phyloP scores from a whole-genome alignment of 2,797 vertebrate species.

The Sebastes kiyomatsui region DNA sequence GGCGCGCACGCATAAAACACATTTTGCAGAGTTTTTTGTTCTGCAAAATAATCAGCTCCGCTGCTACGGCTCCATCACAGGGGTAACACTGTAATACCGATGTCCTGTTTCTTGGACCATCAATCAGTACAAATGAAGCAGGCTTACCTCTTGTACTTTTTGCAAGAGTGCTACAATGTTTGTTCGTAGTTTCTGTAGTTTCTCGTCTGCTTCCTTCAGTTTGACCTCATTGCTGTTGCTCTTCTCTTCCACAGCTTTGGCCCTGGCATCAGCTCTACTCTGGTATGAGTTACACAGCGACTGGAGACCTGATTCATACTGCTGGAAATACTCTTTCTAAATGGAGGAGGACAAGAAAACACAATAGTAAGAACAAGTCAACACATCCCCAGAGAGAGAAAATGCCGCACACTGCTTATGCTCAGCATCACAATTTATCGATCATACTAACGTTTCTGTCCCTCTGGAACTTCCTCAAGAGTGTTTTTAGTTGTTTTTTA shows the following conservation, averaged over 20 bases:
- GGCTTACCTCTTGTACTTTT: slow-evolving; percentile 95
- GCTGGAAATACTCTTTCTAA: slow-evolving; percentile 98
- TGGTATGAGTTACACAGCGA: slow-evolving; percentile 97
- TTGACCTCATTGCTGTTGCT: slow-evolving; percentile 87
- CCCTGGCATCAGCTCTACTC: slow-evolving; percentile 90
- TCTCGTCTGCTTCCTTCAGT: slow-evolving; percentile 92
- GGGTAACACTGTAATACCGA: neutral
- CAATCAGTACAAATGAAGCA: neutral
- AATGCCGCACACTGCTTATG: neutral
- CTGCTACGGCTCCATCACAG: neutral
- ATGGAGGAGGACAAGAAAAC: neutral
- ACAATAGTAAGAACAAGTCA: neutral
- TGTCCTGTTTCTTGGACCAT: neutral
- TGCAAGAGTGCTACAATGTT: slow-evolving; percentile 97
- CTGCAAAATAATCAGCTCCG: too few species aligned
- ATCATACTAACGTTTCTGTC: neutral
- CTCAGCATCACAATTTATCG: neutral
- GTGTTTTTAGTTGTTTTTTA: neutral
- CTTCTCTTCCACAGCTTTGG: slow-evolving; percentile 93
- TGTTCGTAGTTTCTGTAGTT: slow-evolving; percentile 94
- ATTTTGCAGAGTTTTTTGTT: too few species aligned
- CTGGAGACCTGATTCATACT: slow-evolving; percentile 97
- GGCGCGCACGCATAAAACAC: too few species aligned
- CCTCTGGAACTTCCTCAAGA: neutral
- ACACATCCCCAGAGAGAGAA: neutral